A percentile compares a stretch with the other conserved stretches of the same genome.
phyloP scores from a whole-genome alignment of 2,797 vertebrate species.

The Poecile montanus region DNA sequence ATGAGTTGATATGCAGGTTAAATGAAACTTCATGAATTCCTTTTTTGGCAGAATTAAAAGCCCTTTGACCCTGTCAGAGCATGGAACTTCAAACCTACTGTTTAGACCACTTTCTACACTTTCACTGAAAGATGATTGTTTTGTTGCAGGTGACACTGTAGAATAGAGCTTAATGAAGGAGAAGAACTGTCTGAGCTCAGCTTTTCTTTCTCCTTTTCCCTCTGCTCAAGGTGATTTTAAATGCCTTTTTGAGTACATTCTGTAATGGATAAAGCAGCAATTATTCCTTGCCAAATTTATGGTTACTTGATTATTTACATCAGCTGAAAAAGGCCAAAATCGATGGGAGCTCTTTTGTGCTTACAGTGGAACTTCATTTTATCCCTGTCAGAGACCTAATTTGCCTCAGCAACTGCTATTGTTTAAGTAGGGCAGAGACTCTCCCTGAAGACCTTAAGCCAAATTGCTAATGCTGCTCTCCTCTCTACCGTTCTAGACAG shows the following conservation, averaged over 20 bases:
- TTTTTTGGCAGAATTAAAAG: not conserved
- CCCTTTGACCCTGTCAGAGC: not conserved
- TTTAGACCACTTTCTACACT: not conserved
- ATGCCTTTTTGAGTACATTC: constrained; percentile 27
- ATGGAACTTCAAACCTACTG: not conserved
- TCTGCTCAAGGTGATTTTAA: constrained; percentile 57
- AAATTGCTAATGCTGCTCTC: not conserved
- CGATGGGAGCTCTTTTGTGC: constrained; percentile 39
- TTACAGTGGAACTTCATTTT: constrained; percentile 48
- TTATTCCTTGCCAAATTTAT: constrained; percentile 54
- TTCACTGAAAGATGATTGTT: not conserved
- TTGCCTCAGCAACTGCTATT: constrained; percentile 27
- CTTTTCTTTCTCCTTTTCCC: constrained; percentile 28
- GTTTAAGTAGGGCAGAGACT: constrained; percentile 6
- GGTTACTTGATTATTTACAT: constrained; percentile 60
- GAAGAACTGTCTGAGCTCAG: not conserved
- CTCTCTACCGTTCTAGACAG: not conserved
- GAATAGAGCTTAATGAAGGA: constrained; percentile 12
- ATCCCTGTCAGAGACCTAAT: constrained; percentile 10
- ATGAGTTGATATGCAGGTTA: not conserved
- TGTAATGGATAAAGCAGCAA: not conserved
- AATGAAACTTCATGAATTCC: constrained; percentile 13
- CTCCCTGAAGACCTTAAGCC: constrained; percentile 3
- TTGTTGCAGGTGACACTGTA: constrained; percentile 9
- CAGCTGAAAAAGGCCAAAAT: constrained; percentile 41